Evolutionary conservation across 2,113 vertebrate species (phyloP).

Genomic region (Siphamia tubifer): DNA sequence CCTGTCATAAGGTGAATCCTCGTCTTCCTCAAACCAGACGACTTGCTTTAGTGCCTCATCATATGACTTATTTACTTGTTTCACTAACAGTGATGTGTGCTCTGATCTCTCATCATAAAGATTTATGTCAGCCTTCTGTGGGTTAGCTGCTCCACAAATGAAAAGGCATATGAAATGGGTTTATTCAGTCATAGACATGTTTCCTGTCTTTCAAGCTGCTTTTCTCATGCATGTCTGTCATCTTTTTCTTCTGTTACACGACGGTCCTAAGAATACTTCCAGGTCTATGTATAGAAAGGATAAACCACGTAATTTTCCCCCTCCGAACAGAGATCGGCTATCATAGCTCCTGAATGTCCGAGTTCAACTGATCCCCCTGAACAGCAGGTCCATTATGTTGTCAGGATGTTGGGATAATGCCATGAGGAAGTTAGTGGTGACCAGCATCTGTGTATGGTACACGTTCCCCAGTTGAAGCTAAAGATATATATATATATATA

Average conservation of each 20-base stretch:
- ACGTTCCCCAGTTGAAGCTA: not conserved
- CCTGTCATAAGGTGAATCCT: constrained; percentile 16
- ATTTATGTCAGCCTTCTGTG: constrained; percentile 2
- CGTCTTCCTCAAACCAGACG: not conserved
- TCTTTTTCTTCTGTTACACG: not conserved
- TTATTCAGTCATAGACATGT: not conserved
- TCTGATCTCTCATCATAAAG: constrained; percentile 16
- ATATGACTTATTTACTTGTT: constrained; percentile 5
- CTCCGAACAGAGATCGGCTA: constrained; percentile 20
- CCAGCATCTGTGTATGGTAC: not conserved
- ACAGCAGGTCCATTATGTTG: constrained; percentile 47
- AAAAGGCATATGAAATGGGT: constrained; percentile 11
- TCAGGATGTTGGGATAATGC: constrained; percentile 31
- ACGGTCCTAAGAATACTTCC: constrained; percentile 31
- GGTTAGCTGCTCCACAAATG: not conserved
- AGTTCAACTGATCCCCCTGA: constrained; percentile 34
- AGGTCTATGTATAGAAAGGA: constrained; percentile 63
- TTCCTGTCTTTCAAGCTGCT: not conserved
- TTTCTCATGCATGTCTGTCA: constrained; percentile 4
- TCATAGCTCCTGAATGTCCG: constrained; percentile 32
- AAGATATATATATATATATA: no score
- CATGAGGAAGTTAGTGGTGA: constrained; percentile 20
- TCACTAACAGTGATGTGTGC: not conserved
- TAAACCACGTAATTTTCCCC: constrained; percentile 41
- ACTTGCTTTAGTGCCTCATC: not conserved